Percentiles rank a stretch among this genome's conserved stretches.
These are phyloP conservation scores for Dermolepida albohirtum DNA, from an alignment of 2,888 invertebrate genomes.

Conservation along the genomic window DNA sequence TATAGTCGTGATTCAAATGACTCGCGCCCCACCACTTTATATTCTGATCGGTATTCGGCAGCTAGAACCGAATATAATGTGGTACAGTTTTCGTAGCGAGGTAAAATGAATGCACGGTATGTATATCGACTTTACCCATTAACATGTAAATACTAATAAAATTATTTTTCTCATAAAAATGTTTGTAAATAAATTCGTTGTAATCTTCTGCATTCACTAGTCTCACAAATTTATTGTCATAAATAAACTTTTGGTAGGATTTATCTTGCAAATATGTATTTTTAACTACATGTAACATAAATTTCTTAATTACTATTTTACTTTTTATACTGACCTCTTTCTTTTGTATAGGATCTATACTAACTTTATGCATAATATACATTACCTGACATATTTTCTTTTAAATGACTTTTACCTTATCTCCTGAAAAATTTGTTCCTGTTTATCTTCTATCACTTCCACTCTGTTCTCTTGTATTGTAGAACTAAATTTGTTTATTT, in stretches of 20 bases:
- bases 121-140: neutral
- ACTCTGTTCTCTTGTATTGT: no score
- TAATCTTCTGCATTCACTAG: conserved; percentile 9
- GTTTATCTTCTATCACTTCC: no score
- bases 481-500: no score
- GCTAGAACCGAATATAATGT: no score
- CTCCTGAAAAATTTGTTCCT: no score
- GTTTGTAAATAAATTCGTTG: conserved; percentile 6
- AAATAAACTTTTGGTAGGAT: neutral
- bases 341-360: conserved; percentile 9
- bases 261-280: neutral
- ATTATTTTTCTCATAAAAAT: neutral
- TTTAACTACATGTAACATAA: neutral
- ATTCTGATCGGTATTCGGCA: no score
- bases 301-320: conserved; percentile 18
- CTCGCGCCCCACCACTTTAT: no score
- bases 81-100: no score
- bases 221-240: conserved; percentile 18
- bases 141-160: neutral
- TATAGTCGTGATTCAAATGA: no score
- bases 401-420: no score
- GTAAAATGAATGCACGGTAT: no score
- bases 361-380: conserved; percentile 13
- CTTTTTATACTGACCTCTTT: neutral
- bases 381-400: neutral